Conservation (phyloP, 2,113 vertebrate genomes). For the Pitta sordida region DNA sequence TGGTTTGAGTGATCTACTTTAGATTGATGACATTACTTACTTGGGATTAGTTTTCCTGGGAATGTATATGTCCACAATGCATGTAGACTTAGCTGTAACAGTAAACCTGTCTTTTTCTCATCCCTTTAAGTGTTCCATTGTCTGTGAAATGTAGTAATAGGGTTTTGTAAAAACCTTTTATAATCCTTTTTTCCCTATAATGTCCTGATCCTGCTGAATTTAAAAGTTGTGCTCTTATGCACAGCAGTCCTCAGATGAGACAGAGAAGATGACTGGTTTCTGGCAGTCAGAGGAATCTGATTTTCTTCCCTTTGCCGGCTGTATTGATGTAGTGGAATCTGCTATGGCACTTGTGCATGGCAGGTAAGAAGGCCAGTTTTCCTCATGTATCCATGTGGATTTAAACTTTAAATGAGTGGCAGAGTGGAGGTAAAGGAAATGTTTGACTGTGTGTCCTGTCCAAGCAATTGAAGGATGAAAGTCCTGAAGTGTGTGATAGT, state of each 20-base stretch:
- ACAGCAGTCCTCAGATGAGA: not conserved
- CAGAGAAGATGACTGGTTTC: not conserved
- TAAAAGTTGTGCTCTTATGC: not conserved
- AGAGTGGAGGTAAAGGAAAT: not conserved
- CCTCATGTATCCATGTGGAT: accelerated
- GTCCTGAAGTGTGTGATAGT: not conserved
- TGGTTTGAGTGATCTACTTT: not conserved
- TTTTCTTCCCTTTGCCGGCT: not conserved
- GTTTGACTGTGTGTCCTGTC: not conserved
- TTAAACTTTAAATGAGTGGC: not conserved
- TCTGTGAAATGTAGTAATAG: not conserved
- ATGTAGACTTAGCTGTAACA: not conserved
- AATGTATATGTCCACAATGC: accelerated
- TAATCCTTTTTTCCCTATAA: not conserved
- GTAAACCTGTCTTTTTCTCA: not conserved
- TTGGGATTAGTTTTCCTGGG: not conserved
- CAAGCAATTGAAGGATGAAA: not conserved
- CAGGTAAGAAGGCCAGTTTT: not conserved
- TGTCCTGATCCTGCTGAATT: not conserved
- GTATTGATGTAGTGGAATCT: not conserved
- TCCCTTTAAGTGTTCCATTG: not conserved
- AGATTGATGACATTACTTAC: not conserved
- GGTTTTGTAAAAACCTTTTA: not conserved
- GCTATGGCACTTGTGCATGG: not conserved
- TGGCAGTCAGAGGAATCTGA: not conserved